Base-by-base conservation (phyloP, 2,113 vertebrate genomes). In the Rhabdornis inornatus region DNA sequence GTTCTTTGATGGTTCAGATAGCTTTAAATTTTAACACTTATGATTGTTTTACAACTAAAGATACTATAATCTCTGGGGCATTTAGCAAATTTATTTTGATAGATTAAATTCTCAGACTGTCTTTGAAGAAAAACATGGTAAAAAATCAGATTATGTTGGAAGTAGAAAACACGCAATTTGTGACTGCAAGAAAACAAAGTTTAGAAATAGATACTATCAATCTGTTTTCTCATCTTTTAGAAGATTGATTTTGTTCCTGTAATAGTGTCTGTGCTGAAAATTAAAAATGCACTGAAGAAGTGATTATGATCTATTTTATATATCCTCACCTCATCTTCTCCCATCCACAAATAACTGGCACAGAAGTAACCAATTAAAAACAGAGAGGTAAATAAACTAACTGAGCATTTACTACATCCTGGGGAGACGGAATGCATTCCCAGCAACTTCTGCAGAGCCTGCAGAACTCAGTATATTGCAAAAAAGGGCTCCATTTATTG, bases 271-370 rank as follows among this genome's bases (percentile, higher is more conserved):
- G 84, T 63, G 89, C 71, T 95, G 91, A 93, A 98, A 98, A 98
- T 97, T 95, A 97, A 98, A 98, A 97, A 97, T 93, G 57, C 94
- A 97, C 76, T 90, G 94, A 96, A 98, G 96, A 96, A 96, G 80
- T 96, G 94, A 97, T 97, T 93, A 94, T 94, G 74, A 96, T 92
- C 82, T 92, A 96, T 97, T 96, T 87, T 76, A 88, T 65, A 90
- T 40, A 71, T 30, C 7, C 18, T 77, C 24, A 68, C 72, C 18
- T 77, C 12, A 37, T 83, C 28, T 80, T 88, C 55, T 72, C 21
- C 31, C 30, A 90, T 16, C 52, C 86, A 95, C 77, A 95, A 95
- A 83, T 91, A 95, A 75, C 60, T 84, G 66, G 63, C 91, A 92
- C 31, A 86, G 47, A 95, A 94, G 39, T 49, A 91, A 72, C 63